Base-by-base conservation (phyloP, 2,888 invertebrate genomes). In the Lasius platythorax region DNA sequence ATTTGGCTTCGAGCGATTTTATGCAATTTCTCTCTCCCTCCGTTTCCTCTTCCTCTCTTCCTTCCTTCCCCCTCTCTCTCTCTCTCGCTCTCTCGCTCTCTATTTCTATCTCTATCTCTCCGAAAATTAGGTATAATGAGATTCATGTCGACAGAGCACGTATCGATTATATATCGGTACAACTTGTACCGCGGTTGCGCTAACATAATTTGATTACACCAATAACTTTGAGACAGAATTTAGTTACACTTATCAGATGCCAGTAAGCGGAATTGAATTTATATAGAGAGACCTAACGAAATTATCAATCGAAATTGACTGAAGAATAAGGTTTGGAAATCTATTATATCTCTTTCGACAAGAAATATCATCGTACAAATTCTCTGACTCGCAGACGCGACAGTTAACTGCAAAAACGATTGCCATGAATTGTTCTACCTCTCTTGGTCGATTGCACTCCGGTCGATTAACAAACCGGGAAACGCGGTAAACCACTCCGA, bases 341-440 rank as follows among this genome's bases (percentile, higher is more conserved):
- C 28, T 40, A 67, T 70, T n/a, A 43, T 43, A 12, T 40, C 4
- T 40, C 4, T 23, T 28, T 58, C 30, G 61, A 61, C 70, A 61
- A 70, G 58, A 46, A 61, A 46, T 79, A 46, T 75, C n/a, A 12
- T n/a, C 18, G 50, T 5, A 30, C 15, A 15, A 33, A 56, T 82
- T 53, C 28, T 53, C 33, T 9, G n/a, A 8, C 46, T 82, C 40
- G 43, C 46, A 70, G 46, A 79, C 61, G 23, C 23, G 46, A 18
- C 33, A 23, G 79, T 70, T 61, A 79, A 70, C 78, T 46, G 23
- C 33, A 43, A 79, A 79, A 79, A 79, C 79, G 61, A 79, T 79
- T 70, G 46, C 61, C 61, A 40, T 23, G 61, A 28, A 70, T 61
- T 37, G 70, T 70, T 79, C 40, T 46, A 18, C 18, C 37, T 67